Evolutionary conservation across 2,888 invertebrate genomes (phyloP).

Genomic region (Biston stratarius): DNA sequence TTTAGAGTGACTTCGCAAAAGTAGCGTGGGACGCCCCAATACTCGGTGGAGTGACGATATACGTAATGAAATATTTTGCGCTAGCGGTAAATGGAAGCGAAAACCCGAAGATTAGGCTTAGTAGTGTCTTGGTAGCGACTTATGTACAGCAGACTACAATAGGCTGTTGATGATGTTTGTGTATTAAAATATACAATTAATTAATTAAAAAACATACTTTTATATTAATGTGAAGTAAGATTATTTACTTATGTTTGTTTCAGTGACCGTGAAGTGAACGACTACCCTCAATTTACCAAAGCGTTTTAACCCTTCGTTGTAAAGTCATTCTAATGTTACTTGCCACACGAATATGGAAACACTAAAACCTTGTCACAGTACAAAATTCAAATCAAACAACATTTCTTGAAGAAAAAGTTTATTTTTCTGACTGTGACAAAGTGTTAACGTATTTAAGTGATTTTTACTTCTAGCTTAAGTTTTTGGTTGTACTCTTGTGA

Average conservation of each 20-base stretch:
- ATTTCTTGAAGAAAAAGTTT: not conserved
- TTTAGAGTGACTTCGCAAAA: no score
- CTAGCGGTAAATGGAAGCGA: no score
- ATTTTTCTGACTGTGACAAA: not conserved
- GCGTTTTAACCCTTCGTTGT: constrained; percentile 63
- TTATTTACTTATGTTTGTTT: constrained; percentile 46
- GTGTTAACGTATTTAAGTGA: constrained; percentile 14
- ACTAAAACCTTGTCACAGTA: constrained; percentile 16
- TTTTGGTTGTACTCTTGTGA: constrained; percentile 44
- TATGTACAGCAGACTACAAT: no score
- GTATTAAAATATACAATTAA: no score
- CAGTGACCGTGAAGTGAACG: constrained; percentile 64
- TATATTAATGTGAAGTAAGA: no score
- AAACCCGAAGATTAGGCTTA: no score
- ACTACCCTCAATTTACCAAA: constrained; percentile 69
- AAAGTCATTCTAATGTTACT: constrained; percentile 55
- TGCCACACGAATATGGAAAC: constrained; percentile 38
- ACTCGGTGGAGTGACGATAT: no score
- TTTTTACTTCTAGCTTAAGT: constrained; percentile 36
- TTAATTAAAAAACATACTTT: no score
- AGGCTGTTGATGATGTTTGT: no score
- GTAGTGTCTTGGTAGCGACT: no score
- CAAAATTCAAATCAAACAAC: not conserved
- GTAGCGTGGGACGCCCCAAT: no score
- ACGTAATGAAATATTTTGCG: no score